These are phyloP conservation scores for Gavialis gangeticus DNA, from an alignment of 2,113 vertebrate species.

Conservation along the genomic window DNA sequence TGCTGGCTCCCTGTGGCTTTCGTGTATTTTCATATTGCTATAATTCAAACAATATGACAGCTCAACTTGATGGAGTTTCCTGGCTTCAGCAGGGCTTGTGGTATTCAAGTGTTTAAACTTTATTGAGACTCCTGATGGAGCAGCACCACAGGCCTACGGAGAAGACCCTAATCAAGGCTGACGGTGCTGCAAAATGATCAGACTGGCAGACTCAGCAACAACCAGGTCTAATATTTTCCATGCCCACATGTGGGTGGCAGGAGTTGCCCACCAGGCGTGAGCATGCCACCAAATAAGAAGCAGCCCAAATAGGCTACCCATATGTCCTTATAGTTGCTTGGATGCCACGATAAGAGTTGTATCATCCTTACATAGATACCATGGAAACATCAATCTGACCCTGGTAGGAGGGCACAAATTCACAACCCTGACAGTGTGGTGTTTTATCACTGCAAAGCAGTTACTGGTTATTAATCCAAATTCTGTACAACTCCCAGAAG, in stretches of 20 bases:
- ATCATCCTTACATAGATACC: background rate
- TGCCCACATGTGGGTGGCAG: background rate
- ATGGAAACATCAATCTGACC: background rate
- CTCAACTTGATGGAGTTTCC: slow-evolving; percentile 67
- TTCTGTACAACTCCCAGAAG: background rate
- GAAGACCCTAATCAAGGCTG: background rate
- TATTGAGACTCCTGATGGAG: slow-evolving; percentile 32
- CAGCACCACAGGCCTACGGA: slow-evolving; percentile 31
- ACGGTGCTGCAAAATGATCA: background rate
- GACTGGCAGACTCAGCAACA: background rate
- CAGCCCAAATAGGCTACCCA: background rate
- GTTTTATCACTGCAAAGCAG: background rate
- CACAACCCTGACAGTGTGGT: background rate
- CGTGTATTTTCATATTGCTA: slow-evolving; percentile 75
- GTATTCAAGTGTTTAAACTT: slow-evolving; percentile 59
- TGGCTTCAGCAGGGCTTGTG: slow-evolving; percentile 44
- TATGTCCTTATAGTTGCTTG: accelerated
- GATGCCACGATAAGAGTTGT: background rate
- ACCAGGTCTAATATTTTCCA: background rate
- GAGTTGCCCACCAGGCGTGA: accelerated
- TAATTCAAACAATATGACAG: slow-evolving; percentile 81
- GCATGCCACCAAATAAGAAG: background rate
- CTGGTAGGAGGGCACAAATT: background rate
- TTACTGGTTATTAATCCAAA: background rate
- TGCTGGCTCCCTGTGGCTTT: slow-evolving; percentile 75